Conservation (phyloP, 2,888 invertebrate species). For the Myopa tessellatipennis region DNA sequence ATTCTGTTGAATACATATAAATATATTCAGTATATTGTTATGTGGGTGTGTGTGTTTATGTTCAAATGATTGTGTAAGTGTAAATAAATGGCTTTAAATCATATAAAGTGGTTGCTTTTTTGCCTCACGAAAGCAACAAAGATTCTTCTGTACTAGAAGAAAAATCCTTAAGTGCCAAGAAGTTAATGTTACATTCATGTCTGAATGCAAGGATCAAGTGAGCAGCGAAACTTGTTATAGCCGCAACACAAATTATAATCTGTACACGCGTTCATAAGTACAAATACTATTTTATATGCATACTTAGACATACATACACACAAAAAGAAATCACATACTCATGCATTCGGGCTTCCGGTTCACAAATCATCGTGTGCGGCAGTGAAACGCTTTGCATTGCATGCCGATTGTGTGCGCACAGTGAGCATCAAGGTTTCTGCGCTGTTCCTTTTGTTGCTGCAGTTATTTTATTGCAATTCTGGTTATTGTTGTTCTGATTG, state of each 20-base stretch:
- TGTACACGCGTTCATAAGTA: slow-evolving; percentile 2
- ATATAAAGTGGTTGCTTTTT: too few species aligned
- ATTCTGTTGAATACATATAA: too few species aligned
- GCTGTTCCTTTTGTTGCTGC: slow-evolving; percentile 1
- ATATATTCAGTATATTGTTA: background rate
- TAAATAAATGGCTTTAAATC: too few species aligned
- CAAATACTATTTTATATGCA: background rate
- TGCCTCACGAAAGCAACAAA: background rate
- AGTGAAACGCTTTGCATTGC: slow-evolving; percentile 18
- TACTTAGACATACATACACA: background rate
- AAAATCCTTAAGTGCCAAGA: background rate
- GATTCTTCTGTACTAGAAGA: background rate
- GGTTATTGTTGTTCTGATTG: background rate
- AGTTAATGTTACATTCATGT: background rate
- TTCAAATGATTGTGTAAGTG: background rate
- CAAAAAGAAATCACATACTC: background rate
- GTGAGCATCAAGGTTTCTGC: background rate
- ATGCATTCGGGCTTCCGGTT: slow-evolving; percentile 5
- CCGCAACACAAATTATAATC: slow-evolving; percentile 20
- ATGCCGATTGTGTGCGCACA: background rate
- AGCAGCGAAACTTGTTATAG: background rate
- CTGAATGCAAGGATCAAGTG: background rate
- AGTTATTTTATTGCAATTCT: background rate
- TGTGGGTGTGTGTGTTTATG: slow-evolving; percentile 1
- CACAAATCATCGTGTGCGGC: slow-evolving; percentile 29